These are phyloP conservation scores for Heliconius aoede DNA, from an alignment of 2,888 invertebrate species.

Conservation along the genomic window DNA sequence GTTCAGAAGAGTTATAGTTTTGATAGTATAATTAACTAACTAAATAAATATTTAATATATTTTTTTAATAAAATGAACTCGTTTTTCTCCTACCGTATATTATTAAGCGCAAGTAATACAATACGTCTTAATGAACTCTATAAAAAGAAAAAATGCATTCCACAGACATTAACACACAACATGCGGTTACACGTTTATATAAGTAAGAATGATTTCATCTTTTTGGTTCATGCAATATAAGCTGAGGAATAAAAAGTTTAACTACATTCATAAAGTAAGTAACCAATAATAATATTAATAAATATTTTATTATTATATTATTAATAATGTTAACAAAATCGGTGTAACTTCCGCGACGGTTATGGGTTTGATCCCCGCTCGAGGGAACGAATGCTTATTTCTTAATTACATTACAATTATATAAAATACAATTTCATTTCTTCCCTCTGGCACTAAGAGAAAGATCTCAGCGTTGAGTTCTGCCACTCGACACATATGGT, in stretches of 20 bases:
- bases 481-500: no score
- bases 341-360: no score
- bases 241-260: not conserved
- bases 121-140: constrained; percentile 36
- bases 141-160: constrained; percentile 32
- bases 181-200: constrained; percentile 30
- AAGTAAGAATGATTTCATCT: constrained; percentile 17
- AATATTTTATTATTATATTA: not conserved
- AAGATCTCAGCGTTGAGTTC: no score
- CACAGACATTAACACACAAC: constrained; percentile 24
- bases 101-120: constrained; percentile 27
- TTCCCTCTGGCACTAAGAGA: no score
- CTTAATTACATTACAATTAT: no score
- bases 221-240: constrained; percentile 1
- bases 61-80: not conserved
- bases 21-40: no score
- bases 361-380: no score
- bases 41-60: no score
- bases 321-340: no score
- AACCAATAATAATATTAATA: not conserved
- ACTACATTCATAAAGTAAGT: not conserved
- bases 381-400: no score
- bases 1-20: not conserved
- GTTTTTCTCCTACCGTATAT: not conserved
- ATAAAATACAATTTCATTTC: no score